Evolutionary conservation across 2,113 vertebrate genomes (phyloP), one percentile per base, ranked within the genome.

Genomic region (Gymnogyps californianus): DNA sequence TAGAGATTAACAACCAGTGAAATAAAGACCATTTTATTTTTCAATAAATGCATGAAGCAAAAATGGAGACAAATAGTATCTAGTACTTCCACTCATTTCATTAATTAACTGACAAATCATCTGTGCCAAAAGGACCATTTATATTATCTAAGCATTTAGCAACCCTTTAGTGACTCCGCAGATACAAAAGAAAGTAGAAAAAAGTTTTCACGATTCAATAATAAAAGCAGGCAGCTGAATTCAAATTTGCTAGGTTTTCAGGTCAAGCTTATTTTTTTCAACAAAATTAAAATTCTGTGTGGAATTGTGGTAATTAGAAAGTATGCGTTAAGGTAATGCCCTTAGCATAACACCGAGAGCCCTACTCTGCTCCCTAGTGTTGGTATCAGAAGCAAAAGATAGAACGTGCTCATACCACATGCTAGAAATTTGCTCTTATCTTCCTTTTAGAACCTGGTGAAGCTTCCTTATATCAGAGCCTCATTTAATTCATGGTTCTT

Each of bases 291-390:
- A 80, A 26, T 62, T 91, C 57, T 34, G 14, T 22, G 12, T 82
- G 44, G 42, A 84, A 64, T 2, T 47, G 29, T 52, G n/a, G 26
- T 52, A 59, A 55, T 46, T 52, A 52, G 4, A 40, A 64, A 76
- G 58, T 9, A 38, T 2, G 16, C 20, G 36, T 66, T 77, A 51
- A 42, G 29, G 65, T 7, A 79, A 62, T 12, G 21, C 25, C 40
- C 34, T 65, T 10, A 38, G 49, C 13, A 1, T 13, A 71, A 28
- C 69, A 78, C n/a, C 11, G 10, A 89, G 83, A 84, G 83, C 76
- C 44, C 95, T 59, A 71, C 67, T 93, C 97, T 93, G 96, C 92
- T 96, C 90, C 59, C 92, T 92, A 95, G 90, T 26, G 89, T 93
- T 82, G 55, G 89, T 6, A 90, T 31, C 4, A 13, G 80, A 86